A percentile compares a stretch with the other conserved stretches of the same genome.
Conservation (phyloP, 2,888 invertebrate species). For the Caenorhabditis sulstoni region DNA sequence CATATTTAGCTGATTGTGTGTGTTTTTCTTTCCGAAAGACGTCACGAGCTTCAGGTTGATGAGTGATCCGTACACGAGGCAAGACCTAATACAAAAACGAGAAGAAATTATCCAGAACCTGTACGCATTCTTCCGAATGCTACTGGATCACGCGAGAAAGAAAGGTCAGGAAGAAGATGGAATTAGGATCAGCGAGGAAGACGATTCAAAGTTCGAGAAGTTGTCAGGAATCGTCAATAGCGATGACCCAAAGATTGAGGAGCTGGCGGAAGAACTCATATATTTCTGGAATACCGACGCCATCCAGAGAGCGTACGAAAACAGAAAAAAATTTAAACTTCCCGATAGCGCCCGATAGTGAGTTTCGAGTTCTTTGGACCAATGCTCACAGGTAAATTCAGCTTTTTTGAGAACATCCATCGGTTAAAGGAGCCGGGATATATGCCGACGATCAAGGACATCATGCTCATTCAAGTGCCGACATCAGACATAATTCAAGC, state of each 20-base stretch:
- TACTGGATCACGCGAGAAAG: constrained; percentile 26
- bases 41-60: constrained; percentile 28
- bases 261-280: constrained; percentile 32
- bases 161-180: not conserved
- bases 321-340: constrained; percentile 63
- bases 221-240: not conserved
- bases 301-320: constrained; percentile 60
- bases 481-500: constrained; percentile 76
- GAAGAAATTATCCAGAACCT: constrained; percentile 65
- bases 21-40: too few species aligned
- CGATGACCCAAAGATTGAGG: not conserved
- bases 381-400: constrained; percentile 54
- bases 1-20: not conserved
- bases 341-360: constrained; percentile 71
- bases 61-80: constrained; percentile 41
- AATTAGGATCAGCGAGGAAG: not conserved
- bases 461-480: constrained; percentile 75
- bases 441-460: constrained; percentile 72
- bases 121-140: constrained; percentile 35
- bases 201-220: constrained; percentile 4
- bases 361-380: constrained; percentile 7
- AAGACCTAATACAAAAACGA: constrained; percentile 69
- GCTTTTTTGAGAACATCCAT: constrained; percentile 78
- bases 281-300: constrained; percentile 66
- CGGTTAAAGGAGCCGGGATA: constrained; percentile 70